Percentiles rank a stretch among this genome's conserved stretches.
Evolutionary conservation across 1,140 invertebrate genomes (phyloP).

Genomic region (Drosophila kohkoa): DNA sequence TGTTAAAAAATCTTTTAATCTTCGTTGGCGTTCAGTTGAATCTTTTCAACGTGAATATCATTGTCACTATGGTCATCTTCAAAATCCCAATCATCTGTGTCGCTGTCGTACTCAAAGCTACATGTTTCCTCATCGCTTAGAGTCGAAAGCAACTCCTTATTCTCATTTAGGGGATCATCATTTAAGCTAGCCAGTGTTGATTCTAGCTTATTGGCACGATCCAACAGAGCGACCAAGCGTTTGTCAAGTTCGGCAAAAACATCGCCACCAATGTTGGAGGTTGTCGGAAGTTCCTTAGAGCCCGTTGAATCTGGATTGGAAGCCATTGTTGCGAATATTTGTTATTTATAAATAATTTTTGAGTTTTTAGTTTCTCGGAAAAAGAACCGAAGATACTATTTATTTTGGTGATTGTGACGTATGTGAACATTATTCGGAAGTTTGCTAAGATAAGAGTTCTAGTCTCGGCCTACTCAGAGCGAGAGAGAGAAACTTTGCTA

Average conservation of each 20-base stretch:
- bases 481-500: conserved; percentile 1
- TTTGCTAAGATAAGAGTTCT: background rate
- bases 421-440: background rate
- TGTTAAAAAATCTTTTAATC: background rate
- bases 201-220: conserved; percentile 34
- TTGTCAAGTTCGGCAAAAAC: conserved; percentile 29
- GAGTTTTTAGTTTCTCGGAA: background rate
- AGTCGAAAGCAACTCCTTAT: background rate
- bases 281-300: background rate
- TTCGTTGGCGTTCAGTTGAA: conserved; percentile 2
- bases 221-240: conserved; percentile 28
- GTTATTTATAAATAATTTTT: background rate
- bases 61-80: background rate
- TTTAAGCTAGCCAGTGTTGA: conserved; percentile 20
- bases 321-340: conserved; percentile 12
- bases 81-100: background rate
- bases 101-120: conserved; percentile 4
- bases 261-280: background rate
- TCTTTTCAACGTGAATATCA: background rate
- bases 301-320: background rate
- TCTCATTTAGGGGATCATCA: background rate
- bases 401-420: background rate
- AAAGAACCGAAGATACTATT: background rate
- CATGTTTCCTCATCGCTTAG: background rate
- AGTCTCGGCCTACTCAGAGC: conserved; percentile 18